These are phyloP conservation scores for Drosophila incognita DNA, from an alignment of 2,888 invertebrate genomes.

Conservation along the genomic window DNA sequence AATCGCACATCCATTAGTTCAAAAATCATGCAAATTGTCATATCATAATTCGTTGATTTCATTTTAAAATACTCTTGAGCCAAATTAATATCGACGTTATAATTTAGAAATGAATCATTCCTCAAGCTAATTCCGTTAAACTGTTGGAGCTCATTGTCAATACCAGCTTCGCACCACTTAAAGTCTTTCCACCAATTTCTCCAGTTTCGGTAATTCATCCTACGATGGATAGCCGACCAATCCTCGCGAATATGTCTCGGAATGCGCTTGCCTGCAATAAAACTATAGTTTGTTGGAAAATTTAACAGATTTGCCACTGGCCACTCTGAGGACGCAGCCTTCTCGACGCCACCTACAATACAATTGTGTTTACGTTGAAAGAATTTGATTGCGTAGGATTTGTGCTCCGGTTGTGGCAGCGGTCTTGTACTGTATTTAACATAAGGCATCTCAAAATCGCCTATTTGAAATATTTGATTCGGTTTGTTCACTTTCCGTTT, in stretches of 20 bases:
- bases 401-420: constrained; percentile 36
- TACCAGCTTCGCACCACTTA: constrained; percentile 38
- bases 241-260: constrained; percentile 11
- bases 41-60: constrained; percentile 27
- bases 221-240: constrained; percentile 26
- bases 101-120: constrained; percentile 2
- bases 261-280: background rate
- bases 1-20: constrained; percentile 30
- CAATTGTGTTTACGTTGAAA: constrained; percentile 19
- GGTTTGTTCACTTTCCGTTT: background rate
- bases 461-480: constrained; percentile 23
- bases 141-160: constrained; percentile 31
- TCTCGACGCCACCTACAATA: constrained; percentile 1
- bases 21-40: constrained; percentile 35
- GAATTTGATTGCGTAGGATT: constrained; percentile 40
- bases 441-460: constrained; percentile 31
- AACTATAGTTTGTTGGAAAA: background rate
- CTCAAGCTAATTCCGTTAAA: constrained; percentile 32
- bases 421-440: rapidly evolving
- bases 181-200: constrained; percentile 56
- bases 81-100: background rate
- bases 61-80: constrained; percentile 4
- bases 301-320: background rate
- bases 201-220: constrained; percentile 42
- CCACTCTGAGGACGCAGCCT: background rate